phyloP scores from a whole-genome alignment of 2,888 invertebrate species.

The Galerucella calmariensis region DNA sequence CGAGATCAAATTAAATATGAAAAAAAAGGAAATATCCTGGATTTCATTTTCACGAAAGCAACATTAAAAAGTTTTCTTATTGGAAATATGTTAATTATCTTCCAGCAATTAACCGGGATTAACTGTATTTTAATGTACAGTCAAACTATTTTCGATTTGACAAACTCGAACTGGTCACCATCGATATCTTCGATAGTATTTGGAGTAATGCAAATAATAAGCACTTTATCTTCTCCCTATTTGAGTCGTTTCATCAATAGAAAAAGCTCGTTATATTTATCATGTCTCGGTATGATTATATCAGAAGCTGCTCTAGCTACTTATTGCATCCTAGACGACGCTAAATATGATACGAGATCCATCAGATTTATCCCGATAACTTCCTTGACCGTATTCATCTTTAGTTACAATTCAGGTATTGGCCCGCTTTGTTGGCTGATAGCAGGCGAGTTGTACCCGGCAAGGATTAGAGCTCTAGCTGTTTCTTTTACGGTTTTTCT shows the following conservation, averaged over 20 bases:
- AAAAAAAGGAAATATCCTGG: slow-evolving; percentile 11
- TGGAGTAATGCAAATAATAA: slow-evolving; percentile 79
- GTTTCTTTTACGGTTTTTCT: not conserved
- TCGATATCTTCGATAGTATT: slow-evolving; percentile 80
- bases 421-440: slow-evolving; percentile 86
- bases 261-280: slow-evolving; percentile 75
- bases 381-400: slow-evolving; percentile 62
- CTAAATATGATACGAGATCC: not conserved
- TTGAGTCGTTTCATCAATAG: slow-evolving; percentile 83
- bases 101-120: slow-evolving; percentile 87
- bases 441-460: slow-evolving; percentile 83
- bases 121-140: slow-evolving; percentile 85
- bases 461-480: slow-evolving; percentile 72
- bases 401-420: slow-evolving; percentile 75
- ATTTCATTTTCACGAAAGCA: slow-evolving; percentile 62
- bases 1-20: slow-evolving; percentile 20
- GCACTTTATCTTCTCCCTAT: slow-evolving; percentile 78
- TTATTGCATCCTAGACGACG: slow-evolving; percentile 69
- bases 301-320: slow-evolving; percentile 67
- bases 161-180: slow-evolving; percentile 71
- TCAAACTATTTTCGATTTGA: slow-evolving; percentile 75
- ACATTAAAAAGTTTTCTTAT: slow-evolving; percentile 82
- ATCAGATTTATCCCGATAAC: slow-evolving; percentile 13
- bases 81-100: slow-evolving; percentile 75
- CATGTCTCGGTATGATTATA: slow-evolving; percentile 72